Percentiles rank a stretch among this genome's conserved stretches.
Evolutionary conservation across 2,797 vertebrate species (phyloP).

Genomic region (Bradypodion ventrale): DNA sequence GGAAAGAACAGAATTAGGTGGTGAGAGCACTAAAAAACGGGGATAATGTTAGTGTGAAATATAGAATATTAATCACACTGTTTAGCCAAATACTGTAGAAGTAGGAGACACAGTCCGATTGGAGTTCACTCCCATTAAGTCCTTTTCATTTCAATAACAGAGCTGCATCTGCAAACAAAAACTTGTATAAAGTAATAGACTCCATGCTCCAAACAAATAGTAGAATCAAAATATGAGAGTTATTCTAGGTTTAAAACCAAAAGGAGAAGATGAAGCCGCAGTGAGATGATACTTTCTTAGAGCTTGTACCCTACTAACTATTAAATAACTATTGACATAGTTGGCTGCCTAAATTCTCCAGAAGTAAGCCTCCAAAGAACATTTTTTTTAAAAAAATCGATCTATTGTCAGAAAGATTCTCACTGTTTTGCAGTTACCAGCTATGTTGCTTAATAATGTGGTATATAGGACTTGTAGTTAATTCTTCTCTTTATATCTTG

Average conservation of each 20-base stretch:
- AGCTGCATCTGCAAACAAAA: neutral
- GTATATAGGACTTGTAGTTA: rapidly evolving
- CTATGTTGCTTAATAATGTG: neutral
- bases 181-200: neutral
- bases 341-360: slow-evolving; percentile 10
- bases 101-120: no score
- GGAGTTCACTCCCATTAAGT: neutral
- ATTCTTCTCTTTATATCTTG: rapidly evolving
- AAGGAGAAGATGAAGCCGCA: slow-evolving; percentile 6
- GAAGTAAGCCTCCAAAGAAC: neutral
- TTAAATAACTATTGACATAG: rapidly evolving
- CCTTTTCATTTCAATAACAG: neutral
- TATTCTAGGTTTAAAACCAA: neutral
- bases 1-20: neutral
- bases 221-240: slow-evolving; percentile 25
- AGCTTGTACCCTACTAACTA: neutral
- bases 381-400: neutral
- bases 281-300: slow-evolving; percentile 9
- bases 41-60: neutral
- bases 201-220: neutral
- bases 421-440: neutral
- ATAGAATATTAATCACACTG: neutral
- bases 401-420: neutral
- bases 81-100: neutral
- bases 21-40: neutral